Percentiles rank a stretch among this genome's conserved stretches.
phyloP scores from a whole-genome alignment of 2,888 invertebrate species.

The Clostera curtula region DNA sequence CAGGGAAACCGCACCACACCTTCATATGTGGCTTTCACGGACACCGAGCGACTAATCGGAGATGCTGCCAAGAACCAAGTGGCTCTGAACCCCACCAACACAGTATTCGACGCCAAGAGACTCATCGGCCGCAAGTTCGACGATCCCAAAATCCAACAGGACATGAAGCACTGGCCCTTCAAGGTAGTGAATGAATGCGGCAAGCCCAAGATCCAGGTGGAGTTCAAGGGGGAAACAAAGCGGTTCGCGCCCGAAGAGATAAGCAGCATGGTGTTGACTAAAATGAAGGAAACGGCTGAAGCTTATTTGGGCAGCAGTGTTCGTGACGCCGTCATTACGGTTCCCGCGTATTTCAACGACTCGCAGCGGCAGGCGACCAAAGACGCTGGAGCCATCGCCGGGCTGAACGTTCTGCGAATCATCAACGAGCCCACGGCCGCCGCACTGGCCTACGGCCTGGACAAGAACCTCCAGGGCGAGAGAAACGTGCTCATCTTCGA shows the following conservation, averaged over 20 bases:
- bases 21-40: constrained; percentile 83
- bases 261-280: constrained; percentile 85
- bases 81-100: constrained; percentile 83
- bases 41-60: constrained; percentile 79
- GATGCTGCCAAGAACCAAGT: constrained; percentile 83
- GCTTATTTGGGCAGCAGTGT: constrained; percentile 80
- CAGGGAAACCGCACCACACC: constrained; percentile 83
- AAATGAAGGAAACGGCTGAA: constrained; percentile 87
- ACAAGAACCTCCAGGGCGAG: constrained; percentile 83
- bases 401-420: constrained; percentile 90
- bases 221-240: constrained; percentile 79
- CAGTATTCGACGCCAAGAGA: constrained; percentile 84
- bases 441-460: constrained; percentile 88
- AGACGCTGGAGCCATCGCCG: constrained; percentile 90
- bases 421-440: constrained; percentile 94
- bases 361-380: constrained; percentile 88
- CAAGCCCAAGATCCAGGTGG: constrained; percentile 80
- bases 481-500: constrained; percentile 84
- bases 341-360: constrained; percentile 87
- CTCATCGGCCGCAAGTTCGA: constrained; percentile 86
- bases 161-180: constrained; percentile 91
- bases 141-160: constrained; percentile 82
- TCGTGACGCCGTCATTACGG: constrained; percentile 84
- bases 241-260: constrained; percentile 81
- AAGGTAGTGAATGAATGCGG: constrained; percentile 78